Base-by-base conservation (phyloP, 2,888 invertebrate genomes). In the Ormyrus nitidulus region DNA sequence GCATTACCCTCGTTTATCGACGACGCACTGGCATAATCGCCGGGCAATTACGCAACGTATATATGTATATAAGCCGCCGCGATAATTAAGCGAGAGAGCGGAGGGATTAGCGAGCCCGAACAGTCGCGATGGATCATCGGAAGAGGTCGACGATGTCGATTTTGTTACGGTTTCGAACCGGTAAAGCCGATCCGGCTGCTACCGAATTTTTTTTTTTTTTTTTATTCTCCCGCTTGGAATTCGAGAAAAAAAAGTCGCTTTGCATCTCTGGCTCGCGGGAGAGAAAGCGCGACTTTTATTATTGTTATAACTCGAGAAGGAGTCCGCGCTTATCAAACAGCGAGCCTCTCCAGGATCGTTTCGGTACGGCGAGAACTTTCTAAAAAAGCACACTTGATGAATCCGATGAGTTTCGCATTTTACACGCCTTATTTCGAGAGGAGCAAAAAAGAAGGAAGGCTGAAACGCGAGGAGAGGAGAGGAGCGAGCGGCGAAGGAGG, bases 1-100 rank as follows among this genome's bases (percentile, higher is more conserved):
- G 77, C 70, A 69, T 79, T 79, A 79, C 70, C 74, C 79, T 69
- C 70, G 70, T 79, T 79, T 75, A 66, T 62, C 73, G 54, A 58
- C 59, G 34, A 51, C 34, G 34, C 61, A 34, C 53, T 54, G 51
- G 46, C 69, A 75, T 79, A 75, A 75, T 79, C 79, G n/a, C 79
- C 4, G 34, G 79, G 48, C 70, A 68, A 69, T 79, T 79, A 70
- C 74, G 79, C 79, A 75, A 80, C 49, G 62, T 54, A 51, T 62
- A 19, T 49, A 19, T 19, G 2, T n/a, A 7, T 11, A 19, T 46
- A 10, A 11, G 62, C 61, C 56, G 72, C 56, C 46, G 48, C 46
- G 66, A 66, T 75, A 75, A 75, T 75, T 75, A 68, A 74, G 74
- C 74, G 13, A 34, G 49, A 64, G 69, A 46, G 5, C 19, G 61